phyloP scores from a whole-genome alignment of 2,888 invertebrate genomes.

The Leuctra nigra region DNA sequence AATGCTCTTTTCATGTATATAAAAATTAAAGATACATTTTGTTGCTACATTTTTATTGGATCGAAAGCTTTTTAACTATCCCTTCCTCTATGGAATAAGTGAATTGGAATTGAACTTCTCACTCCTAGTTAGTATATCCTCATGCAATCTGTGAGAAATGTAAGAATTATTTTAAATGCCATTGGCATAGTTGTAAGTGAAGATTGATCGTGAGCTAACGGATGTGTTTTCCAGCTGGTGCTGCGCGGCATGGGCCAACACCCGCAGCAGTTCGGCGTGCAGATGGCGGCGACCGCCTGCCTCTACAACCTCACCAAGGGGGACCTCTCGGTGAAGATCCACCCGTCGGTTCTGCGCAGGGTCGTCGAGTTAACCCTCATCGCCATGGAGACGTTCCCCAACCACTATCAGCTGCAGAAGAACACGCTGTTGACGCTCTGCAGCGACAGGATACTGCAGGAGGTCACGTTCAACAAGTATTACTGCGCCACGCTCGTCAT shows the following conservation, averaged over 20 bases:
- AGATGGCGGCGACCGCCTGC: constrained; percentile 69
- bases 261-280: constrained; percentile 53
- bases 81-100: no score
- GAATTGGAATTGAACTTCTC: no score
- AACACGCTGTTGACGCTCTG: constrained; percentile 66
- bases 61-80: no score
- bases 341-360: constrained; percentile 52
- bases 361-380: constrained; percentile 57
- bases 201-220: not conserved
- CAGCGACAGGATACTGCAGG: constrained; percentile 65
- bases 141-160: no score
- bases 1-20: no score
- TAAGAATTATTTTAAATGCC: no score
- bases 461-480: constrained; percentile 57
- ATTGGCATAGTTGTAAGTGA: no score
- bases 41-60: no score
- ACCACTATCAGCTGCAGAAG: constrained; percentile 62
- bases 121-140: no score
- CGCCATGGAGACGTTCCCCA: constrained; percentile 62
- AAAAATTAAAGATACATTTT: no score
- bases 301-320: constrained; percentile 64
- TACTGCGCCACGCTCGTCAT: constrained; percentile 63
- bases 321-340: constrained; percentile 55
- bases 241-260: constrained; percentile 43
- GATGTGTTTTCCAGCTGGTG: constrained; percentile 32